phyloP scores from a whole-genome alignment of 1,140 invertebrate species.

The Reticulitermes speratus region DNA sequence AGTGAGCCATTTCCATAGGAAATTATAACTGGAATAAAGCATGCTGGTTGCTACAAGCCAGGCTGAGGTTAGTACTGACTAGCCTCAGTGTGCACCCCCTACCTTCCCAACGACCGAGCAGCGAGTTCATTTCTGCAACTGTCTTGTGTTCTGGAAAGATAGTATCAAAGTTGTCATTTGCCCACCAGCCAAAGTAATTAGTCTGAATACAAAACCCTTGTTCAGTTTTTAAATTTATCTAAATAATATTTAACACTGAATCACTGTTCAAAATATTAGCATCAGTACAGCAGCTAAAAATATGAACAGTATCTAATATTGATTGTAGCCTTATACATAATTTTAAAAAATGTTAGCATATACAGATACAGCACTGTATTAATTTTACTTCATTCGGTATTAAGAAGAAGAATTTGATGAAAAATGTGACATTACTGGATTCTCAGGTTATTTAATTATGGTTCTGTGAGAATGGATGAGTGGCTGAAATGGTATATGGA shows the following conservation, averaged over 20 bases:
- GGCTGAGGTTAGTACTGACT: neutral
- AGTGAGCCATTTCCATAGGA: neutral
- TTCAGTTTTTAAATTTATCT: neutral
- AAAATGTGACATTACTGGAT: too few species aligned
- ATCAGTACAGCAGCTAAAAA: too few species aligned
- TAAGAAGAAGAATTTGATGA: too few species aligned
- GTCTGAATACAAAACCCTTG: neutral
- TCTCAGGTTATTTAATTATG: too few species aligned
- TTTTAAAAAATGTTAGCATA: too few species aligned
- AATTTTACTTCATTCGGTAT: too few species aligned
- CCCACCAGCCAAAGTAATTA: neutral
- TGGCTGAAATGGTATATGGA: too few species aligned
- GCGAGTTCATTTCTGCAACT: slow-evolving; percentile 12
- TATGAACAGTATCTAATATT: too few species aligned
- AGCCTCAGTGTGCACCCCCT: slow-evolving; percentile 3
- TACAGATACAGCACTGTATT: too few species aligned
- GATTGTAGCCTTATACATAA: too few species aligned
- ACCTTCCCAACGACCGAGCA: slow-evolving; percentile 11
- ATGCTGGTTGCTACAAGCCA: slow-evolving; percentile 14
- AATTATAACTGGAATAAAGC: neutral
- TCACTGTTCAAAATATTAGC: too few species aligned
- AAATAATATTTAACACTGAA: neutral
- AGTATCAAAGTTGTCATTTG: slow-evolving; percentile 8
- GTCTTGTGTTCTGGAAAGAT: slow-evolving; percentile 12
- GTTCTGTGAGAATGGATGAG: too few species aligned